These are phyloP conservation scores for Microtus oregoni DNA, from an alignment of 2,113 vertebrate genomes.

Conservation along the genomic window DNA sequence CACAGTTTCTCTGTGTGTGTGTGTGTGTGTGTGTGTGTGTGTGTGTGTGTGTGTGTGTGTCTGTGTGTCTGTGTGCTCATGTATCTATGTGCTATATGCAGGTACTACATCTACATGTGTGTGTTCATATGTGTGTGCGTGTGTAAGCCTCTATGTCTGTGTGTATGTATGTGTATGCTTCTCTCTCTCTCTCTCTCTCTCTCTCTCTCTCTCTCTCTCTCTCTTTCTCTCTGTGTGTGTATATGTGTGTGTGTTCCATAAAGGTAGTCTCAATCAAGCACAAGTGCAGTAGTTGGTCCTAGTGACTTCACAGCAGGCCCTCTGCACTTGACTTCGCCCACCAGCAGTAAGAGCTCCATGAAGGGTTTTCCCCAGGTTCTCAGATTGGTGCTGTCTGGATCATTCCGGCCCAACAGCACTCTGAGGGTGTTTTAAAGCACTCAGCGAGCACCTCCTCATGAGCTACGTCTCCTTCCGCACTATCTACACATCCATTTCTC, in stretches of 20 bases:
- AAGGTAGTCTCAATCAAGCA: background rate
- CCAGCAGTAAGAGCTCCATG: background rate
- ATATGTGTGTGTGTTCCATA: background rate
- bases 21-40: background rate
- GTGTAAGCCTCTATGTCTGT: too few species aligned
- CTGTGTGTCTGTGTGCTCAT: background rate
- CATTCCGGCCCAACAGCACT: background rate
- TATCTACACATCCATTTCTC: background rate
- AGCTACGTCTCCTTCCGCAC: fast-evolving
- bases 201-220: background rate
- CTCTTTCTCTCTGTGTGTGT: too few species aligned
- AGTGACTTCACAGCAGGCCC: background rate
- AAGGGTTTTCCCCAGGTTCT: background rate
- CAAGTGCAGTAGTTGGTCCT: background rate
- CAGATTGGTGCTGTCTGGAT: background rate
- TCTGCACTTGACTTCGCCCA: background rate
- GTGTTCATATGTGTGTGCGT: background rate
- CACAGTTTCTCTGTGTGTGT: background rate
- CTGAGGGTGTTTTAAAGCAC: background rate
- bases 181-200: background rate
- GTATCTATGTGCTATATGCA: background rate
- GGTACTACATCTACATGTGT: background rate
- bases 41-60: background rate
- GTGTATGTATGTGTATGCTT: background rate
- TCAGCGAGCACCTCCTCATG: fast-evolving